Evolutionary conservation across 1,140 invertebrate genomes (phyloP).

Genomic region (Acromyrmex heyeri): DNA sequence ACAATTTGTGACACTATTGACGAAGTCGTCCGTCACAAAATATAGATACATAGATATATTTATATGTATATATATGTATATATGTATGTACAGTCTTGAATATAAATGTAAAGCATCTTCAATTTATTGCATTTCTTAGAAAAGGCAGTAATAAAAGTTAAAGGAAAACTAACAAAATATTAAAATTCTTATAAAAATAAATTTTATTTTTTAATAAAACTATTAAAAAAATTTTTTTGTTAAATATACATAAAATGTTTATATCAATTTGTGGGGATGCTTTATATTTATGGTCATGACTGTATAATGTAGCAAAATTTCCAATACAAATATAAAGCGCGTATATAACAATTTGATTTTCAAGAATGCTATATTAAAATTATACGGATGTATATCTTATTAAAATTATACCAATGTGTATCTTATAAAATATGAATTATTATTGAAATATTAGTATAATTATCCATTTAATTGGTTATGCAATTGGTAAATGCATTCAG

Average conservation of each 20-base stretch:
- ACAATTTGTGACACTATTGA: slow-evolving; percentile 65
- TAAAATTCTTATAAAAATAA: too few species aligned
- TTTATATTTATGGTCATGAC: too few species aligned
- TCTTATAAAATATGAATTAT: slow-evolving; percentile 52
- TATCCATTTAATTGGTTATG: slow-evolving; percentile 15
- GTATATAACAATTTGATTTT: slow-evolving; percentile 63
- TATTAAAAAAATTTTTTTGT: too few species aligned
- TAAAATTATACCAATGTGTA: neutral
- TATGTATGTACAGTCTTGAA: slow-evolving; percentile 45
- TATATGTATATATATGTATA: slow-evolving; percentile 36
- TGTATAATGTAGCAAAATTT: slow-evolving; percentile 77
- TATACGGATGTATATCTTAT: neutral
- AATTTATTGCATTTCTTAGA: too few species aligned
- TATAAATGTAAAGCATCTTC: too few species aligned
- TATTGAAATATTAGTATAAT: slow-evolving; percentile 7
- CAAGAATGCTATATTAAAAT: slow-evolving; percentile 32
- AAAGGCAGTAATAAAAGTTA: too few species aligned
- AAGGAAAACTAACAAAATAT: too few species aligned
- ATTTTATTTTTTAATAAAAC: too few species aligned
- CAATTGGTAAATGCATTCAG: slow-evolving; percentile 48
- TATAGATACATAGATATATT: slow-evolving; percentile 41
- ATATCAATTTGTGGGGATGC: too few species aligned
- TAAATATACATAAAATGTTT: too few species aligned
- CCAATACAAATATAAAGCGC: slow-evolving; percentile 75
- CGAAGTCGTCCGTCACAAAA: slow-evolving; percentile 46